Conservation (phyloP, 23 tunicate species). For the Diplosoma virens region DNA sequence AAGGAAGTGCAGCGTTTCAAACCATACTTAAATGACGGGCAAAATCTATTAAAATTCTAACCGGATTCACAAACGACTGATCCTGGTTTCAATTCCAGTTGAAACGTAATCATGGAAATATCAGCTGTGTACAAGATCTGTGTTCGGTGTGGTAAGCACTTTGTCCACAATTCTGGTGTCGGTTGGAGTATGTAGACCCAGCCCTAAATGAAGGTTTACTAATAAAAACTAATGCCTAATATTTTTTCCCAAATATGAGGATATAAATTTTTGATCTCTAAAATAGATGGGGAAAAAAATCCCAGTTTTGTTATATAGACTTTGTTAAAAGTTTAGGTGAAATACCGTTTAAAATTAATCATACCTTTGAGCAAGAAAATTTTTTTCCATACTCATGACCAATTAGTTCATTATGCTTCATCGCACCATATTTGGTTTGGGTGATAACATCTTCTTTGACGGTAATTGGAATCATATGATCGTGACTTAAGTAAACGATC, state of each 20-base stretch:
- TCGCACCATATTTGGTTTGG: constrained; percentile 94
- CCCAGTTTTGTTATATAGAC: no score
- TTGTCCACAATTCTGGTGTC: constrained; percentile 98
- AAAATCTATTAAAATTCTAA: constrained; percentile 1
- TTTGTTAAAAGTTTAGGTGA: no score
- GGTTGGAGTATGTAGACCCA: constrained; percentile 92
- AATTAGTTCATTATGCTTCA: constrained; percentile 72
- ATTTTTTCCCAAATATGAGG: no score
- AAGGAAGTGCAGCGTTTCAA: background rate
- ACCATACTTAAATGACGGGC: background rate
- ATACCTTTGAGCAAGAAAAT: constrained; percentile 70
- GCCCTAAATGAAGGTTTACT: constrained; percentile 43
- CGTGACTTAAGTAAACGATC: constrained; percentile 67
- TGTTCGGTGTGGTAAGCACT: constrained; percentile 83
- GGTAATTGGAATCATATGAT: constrained; percentile 63
- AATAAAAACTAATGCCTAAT: no score
- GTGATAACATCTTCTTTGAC: constrained; percentile 49
- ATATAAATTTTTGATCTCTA: no score
- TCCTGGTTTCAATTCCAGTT: constrained; percentile 79
- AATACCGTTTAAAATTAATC: background rate
- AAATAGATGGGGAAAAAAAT: no score
- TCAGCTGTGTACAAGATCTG: constrained; percentile 93
- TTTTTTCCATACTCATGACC: constrained; percentile 73
- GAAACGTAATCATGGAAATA: constrained; percentile 71
- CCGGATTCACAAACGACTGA: constrained; percentile 97